Evolutionary conservation across 2,113 vertebrate genomes (phyloP).

Genomic region (Oncorhynchus masou): DNA sequence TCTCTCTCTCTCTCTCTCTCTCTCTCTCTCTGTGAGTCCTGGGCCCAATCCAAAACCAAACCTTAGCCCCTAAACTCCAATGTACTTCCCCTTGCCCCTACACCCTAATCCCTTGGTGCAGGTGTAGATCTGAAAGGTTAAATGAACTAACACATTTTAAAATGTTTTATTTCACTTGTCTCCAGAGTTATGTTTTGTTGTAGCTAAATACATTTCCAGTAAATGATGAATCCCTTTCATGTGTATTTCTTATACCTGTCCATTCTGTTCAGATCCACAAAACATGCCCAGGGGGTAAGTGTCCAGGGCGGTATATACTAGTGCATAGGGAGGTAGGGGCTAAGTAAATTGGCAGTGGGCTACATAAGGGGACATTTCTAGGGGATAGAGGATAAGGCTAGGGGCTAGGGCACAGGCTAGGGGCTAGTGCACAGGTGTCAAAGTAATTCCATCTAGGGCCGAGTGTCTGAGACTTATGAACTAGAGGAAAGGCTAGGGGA

Average conservation of each 20-base stretch:
- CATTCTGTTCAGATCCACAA: too few relatives aligned
- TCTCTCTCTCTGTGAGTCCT: background rate
- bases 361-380: background rate
- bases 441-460: background rate
- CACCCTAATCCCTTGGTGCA: background rate
- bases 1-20: background rate
- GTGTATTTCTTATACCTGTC: too few relatives aligned
- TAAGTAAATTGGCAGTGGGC: background rate
- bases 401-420: background rate
- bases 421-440: background rate
- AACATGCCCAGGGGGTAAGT: background rate
- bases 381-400: background rate
- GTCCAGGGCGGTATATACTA: background rate
- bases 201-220: too few relatives aligned
- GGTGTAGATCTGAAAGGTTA: too few relatives aligned
- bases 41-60: background rate
- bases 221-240: too few relatives aligned
- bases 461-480: background rate
- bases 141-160: background rate
- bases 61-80: background rate
- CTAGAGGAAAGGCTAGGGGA: too few relatives aligned
- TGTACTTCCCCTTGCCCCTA: background rate
- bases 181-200: too few relatives aligned
- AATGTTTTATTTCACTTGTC: too few relatives aligned
- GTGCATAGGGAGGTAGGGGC: background rate